Conservation (phyloP, 2,888 invertebrate genomes). For the Tuta absoluta region DNA sequence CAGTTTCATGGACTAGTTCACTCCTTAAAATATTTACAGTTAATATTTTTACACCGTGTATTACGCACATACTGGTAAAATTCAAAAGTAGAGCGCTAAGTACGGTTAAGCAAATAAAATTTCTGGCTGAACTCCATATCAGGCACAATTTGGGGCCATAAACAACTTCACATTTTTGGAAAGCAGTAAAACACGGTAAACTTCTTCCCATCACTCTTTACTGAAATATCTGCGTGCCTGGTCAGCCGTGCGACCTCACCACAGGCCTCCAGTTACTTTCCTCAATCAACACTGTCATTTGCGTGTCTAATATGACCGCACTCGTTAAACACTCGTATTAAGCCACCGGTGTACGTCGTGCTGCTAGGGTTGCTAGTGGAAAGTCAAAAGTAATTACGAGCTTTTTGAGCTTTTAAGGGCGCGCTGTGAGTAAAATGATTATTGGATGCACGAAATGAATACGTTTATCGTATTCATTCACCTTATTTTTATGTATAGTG, state of each 20-base stretch:
- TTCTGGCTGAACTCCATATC: neutral
- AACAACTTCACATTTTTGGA: neutral
- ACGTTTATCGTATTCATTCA: no score
- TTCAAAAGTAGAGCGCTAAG: no score
- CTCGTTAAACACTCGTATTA: conserved; percentile 25
- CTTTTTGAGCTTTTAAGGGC: no score
- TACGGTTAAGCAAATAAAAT: no score
- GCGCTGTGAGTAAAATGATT: no score
- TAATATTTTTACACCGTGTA: no score
- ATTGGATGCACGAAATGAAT: no score
- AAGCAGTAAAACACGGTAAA: conserved; percentile 13
- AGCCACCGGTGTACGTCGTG: conserved; percentile 39
- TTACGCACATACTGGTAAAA: no score
- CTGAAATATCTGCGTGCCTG: conserved; percentile 22
- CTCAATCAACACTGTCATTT: conserved; percentile 33
- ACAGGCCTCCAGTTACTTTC: conserved; percentile 27
- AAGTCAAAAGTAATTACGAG: no score
- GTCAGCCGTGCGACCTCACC: conserved; percentile 39
- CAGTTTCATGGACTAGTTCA: no score
- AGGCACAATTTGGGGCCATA: neutral
- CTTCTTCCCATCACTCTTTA: neutral
- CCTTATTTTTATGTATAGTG: no score
- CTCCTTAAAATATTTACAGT: no score
- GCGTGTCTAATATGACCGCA: conserved; percentile 30
- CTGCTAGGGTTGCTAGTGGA: conserved; percentile 10